phyloP scores from a whole-genome alignment of 2,888 invertebrate species.

The Bellardia bayeri region DNA sequence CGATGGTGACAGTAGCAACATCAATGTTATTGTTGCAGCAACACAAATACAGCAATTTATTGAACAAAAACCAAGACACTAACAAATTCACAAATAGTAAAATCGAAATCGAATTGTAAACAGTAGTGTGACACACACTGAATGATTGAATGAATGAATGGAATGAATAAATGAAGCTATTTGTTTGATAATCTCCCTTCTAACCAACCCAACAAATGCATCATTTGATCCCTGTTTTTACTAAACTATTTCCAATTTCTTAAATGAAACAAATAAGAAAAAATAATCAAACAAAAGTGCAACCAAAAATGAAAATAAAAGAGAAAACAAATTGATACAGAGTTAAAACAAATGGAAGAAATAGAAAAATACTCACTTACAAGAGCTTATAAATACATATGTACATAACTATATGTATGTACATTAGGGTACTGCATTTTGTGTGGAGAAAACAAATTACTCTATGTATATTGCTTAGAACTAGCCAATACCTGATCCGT shows the following conservation, averaged over 20 bases:
- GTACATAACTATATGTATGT: background rate
- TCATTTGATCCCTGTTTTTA: constrained; percentile 11
- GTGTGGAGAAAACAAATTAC: no score
- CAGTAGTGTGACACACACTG: constrained; percentile 21
- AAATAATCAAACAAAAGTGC: constrained; percentile 11
- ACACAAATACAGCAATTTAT: constrained; percentile 14
- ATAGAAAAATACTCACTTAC: constrained; percentile 25
- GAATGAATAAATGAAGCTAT: constrained; percentile 36
- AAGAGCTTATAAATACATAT: background rate
- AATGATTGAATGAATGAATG: constrained; percentile 28
- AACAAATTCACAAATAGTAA: background rate
- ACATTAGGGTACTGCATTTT: no score
- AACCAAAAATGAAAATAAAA: constrained; percentile 18
- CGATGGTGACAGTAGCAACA: background rate
- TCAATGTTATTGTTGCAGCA: constrained; percentile 7
- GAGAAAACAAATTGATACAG: constrained; percentile 42
- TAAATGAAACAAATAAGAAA: background rate
- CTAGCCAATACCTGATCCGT: no score
- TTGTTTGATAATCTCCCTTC: constrained; percentile 53
- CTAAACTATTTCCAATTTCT: constrained; percentile 19
- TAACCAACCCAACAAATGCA: constrained; percentile 26
- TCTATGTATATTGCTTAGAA: no score
- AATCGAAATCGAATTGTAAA: constrained; percentile 27
- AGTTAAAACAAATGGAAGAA: constrained; percentile 18
- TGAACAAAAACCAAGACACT: background rate